These are phyloP conservation scores for Dicaeum eximium DNA, from an alignment of 2,113 vertebrate species.

Conservation along the genomic window DNA sequence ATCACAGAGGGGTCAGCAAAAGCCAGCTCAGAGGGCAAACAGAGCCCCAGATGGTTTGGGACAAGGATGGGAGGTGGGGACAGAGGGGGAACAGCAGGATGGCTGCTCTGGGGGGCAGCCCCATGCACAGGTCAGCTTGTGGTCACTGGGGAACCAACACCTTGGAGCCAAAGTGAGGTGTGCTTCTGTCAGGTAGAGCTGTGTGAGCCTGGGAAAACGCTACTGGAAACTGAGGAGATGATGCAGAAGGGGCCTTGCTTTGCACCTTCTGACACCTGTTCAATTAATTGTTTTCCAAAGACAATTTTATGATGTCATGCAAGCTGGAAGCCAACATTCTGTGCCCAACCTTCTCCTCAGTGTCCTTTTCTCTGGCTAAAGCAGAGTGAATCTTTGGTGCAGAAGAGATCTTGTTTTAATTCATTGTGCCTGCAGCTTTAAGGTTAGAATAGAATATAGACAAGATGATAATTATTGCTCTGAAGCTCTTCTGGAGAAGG, in stretches of 20 bases:
- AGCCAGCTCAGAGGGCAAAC: rapidly evolving
- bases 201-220: not conserved
- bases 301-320: not conserved
- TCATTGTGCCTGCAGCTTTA: not conserved
- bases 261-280: not conserved
- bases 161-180: not conserved
- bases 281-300: not conserved
- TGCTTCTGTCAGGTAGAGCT: not conserved
- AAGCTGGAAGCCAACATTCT: not conserved
- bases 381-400: not conserved
- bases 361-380: not conserved
- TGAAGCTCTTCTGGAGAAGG: not conserved
- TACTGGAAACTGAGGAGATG: not conserved
- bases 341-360: not conserved
- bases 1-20: rapidly evolving
- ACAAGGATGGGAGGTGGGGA: not conserved
- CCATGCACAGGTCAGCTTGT: rapidly evolving
- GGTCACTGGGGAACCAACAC: not conserved
- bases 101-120: not conserved
- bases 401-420: not conserved
- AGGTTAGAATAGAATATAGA: not conserved
- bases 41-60: not conserved
- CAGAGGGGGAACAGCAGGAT: not conserved
- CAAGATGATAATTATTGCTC: slow-evolving; percentile 5
- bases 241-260: not conserved